These are phyloP conservation scores for Amphipyra tragopoginis DNA, from an alignment of 2,888 invertebrate genomes.

Conservation along the genomic window DNA sequence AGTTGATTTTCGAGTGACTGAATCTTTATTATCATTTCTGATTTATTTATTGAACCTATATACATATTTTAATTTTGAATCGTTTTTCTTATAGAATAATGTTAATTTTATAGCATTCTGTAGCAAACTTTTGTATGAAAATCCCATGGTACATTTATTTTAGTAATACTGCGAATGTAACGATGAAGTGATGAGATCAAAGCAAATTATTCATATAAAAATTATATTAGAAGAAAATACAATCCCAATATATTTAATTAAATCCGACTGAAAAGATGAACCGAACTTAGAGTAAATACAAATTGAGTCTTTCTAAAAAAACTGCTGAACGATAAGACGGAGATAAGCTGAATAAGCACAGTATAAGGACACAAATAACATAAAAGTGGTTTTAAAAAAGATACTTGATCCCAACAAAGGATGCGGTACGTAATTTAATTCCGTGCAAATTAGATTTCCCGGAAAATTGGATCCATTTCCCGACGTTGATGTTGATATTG, in stretches of 20 bases:
- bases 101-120: background rate
- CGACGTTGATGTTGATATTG: constrained; percentile 11
- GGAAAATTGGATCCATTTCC: constrained; percentile 32
- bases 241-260: no score
- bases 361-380: constrained; percentile 2
- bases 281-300: background rate
- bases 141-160: no score
- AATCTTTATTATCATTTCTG: constrained; percentile 32
- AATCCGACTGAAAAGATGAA: background rate
- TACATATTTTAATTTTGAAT: no score
- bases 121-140: background rate
- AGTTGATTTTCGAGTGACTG: constrained; percentile 32
- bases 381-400: constrained; percentile 16
- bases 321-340: background rate
- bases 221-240: no score
- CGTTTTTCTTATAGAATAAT: background rate
- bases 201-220: no score
- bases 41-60: no score
- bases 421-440: constrained; percentile 37
- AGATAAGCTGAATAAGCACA: constrained; percentile 17
- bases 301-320: background rate
- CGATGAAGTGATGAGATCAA: no score
- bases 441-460: constrained; percentile 38
- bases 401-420: constrained; percentile 2
- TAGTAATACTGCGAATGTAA: no score